Conservation (phyloP, 2,113 vertebrate species). For the Triplophysa dalaica region DNA sequence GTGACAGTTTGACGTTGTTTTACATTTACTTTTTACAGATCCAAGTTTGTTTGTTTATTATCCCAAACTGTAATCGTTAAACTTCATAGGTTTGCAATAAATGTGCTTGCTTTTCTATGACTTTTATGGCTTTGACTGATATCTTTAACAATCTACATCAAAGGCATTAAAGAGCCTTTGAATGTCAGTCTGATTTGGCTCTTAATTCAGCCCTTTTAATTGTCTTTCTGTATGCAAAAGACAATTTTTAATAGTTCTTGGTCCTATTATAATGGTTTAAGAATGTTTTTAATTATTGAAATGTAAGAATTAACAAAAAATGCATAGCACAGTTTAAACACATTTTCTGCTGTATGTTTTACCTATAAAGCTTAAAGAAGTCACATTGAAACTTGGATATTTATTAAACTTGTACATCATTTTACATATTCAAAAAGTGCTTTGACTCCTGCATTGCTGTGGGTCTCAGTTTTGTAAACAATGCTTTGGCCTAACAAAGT, state of each 20-base stretch:
- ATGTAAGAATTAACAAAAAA: not conserved
- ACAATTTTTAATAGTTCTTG: not conserved
- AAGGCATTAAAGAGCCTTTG: conserved; percentile 73
- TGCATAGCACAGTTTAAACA: not conserved
- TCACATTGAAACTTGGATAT: not conserved
- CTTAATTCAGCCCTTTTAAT: not conserved
- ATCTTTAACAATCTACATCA: conserved; percentile 50
- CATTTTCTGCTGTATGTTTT: not conserved
- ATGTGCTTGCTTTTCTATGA: conserved; percentile 73
- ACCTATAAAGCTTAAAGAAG: not conserved
- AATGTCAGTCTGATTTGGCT: conserved; percentile 27
- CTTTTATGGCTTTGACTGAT: conserved; percentile 68
- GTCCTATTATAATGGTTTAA: not conserved
- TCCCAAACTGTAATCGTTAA: conserved; percentile 69
- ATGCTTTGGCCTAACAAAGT: not conserved
- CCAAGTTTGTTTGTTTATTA: conserved; percentile 27
- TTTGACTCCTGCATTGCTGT: not conserved
- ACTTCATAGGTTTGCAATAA: conserved; percentile 76
- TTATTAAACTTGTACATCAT: not conserved
- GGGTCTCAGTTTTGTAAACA: not conserved
- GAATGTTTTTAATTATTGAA: not conserved
- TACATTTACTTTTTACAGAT: conserved; percentile 1
- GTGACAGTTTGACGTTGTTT: conserved; percentile 32
- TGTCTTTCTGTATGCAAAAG: not conserved
- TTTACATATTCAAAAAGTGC: not conserved